Evolutionary conservation across 2,113 vertebrate genomes (phyloP).

Genomic region (Spea multiplicata): DNA sequence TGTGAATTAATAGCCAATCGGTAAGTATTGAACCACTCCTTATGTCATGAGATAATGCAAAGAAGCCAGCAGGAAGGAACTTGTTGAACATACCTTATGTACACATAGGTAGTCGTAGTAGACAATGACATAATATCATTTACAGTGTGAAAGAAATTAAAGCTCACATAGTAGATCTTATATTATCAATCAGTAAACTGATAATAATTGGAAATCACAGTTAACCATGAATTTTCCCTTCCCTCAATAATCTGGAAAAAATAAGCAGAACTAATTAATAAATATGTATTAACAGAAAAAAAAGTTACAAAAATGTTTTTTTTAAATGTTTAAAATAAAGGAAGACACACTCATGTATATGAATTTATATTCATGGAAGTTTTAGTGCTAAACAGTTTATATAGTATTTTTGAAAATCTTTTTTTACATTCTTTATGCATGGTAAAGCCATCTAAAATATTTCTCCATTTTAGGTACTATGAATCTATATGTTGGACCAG

Average conservation of each 20-base stretch:
- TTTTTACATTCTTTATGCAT: constrained; percentile 88
- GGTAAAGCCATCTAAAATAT: constrained; percentile 87
- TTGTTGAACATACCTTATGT: too few species aligned
- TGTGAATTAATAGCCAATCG: not conserved
- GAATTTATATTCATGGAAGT: constrained; percentile 55
- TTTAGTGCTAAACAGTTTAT: constrained; percentile 80
- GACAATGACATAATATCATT: not conserved
- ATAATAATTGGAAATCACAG: not conserved
- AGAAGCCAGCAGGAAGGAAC: too few species aligned
- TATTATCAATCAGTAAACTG: not conserved
- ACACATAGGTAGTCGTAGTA: too few species aligned
- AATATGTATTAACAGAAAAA: constrained; percentile 31
- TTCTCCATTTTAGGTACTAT: constrained; percentile 81
- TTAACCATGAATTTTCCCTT: constrained; percentile 2
- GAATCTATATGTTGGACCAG: constrained; percentile 80
- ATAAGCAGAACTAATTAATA: not conserved
- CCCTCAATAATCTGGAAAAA: not conserved
- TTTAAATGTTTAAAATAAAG: constrained; percentile 75
- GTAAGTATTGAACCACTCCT: too few species aligned
- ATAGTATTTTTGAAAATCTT: constrained; percentile 58
- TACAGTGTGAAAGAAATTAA: constrained; percentile 6
- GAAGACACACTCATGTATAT: constrained; percentile 77
- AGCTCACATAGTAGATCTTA: not conserved
- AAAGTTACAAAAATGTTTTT: constrained; percentile 61
- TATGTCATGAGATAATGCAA: too few species aligned